These are phyloP conservation scores for Heliconius ismenius DNA, from an alignment of 2,888 invertebrate species.

Conservation along the genomic window DNA sequence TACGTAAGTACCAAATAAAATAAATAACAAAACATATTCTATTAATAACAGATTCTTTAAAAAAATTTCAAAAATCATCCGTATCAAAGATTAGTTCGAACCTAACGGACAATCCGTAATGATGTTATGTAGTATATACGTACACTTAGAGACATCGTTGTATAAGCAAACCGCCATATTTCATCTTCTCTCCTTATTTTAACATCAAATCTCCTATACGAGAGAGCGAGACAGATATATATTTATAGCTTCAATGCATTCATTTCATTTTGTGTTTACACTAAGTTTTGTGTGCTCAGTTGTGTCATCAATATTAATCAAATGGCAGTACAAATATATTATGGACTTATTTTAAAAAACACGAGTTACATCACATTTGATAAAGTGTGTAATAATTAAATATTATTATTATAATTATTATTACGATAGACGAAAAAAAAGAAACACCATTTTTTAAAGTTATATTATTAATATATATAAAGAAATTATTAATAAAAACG, in stretches of 20 bases:
- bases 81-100: not conserved
- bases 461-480: conserved; percentile 4
- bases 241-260: conserved; percentile 16
- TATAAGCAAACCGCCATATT: not conserved
- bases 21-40: too few relatives aligned
- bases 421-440: not conserved
- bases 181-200: not conserved
- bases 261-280: conserved; percentile 23
- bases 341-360: conserved; percentile 17
- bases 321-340: conserved; percentile 41
- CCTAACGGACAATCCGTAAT: not conserved
- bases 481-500: not conserved
- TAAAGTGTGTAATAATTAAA: conserved; percentile 5
- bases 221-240: conserved; percentile 9
- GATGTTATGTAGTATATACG: not conserved
- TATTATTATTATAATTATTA: not conserved
- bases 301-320: conserved; percentile 34
- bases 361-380: conserved; percentile 13
- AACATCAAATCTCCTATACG: not conserved
- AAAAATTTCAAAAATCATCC: too few relatives aligned
- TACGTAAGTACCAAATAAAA: too few relatives aligned
- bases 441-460: not conserved
- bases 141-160: not conserved
- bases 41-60: too few relatives aligned
- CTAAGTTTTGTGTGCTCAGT: conserved; percentile 38